A percentile compares a stretch with the other conserved stretches of the same genome.
These are phyloP conservation scores for Odontocerum albicorne DNA, from an alignment of 2,888 invertebrate genomes.

Conservation along the genomic window DNA sequence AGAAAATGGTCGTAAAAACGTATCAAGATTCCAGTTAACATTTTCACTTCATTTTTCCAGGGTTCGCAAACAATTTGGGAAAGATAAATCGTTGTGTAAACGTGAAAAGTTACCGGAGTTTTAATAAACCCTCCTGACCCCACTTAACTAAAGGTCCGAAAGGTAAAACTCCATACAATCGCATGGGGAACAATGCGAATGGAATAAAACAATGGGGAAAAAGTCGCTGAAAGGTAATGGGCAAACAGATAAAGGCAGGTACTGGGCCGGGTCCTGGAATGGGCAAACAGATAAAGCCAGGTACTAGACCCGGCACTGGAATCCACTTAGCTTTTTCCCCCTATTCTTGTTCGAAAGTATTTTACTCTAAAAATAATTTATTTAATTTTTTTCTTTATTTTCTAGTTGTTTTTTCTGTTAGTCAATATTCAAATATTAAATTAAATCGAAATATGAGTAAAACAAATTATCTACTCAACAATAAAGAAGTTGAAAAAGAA, in stretches of 20 bases:
- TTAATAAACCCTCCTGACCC: constrained; percentile 20
- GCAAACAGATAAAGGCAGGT: constrained; percentile 31
- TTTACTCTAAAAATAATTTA: not conserved
- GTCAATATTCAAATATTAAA: not conserved
- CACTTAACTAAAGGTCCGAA: constrained; percentile 4
- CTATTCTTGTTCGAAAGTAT: not conserved
- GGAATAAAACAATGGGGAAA: constrained; percentile 16
- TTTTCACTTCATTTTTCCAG: constrained; percentile 6
- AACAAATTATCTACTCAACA: too few species aligned
- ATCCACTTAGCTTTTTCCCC: constrained; percentile 7
- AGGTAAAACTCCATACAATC: constrained; percentile 6
- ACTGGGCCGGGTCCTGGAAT: too few species aligned
- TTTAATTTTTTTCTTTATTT: not conserved
- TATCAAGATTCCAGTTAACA: too few species aligned
- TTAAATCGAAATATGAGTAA: too few species aligned
- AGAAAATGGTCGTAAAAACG: too few species aligned
- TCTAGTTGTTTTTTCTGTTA: not conserved
- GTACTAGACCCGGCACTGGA: constrained; percentile 3
- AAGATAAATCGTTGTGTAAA: constrained; percentile 16
- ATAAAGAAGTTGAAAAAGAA: too few species aligned
- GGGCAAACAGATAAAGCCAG: constrained; percentile 26
- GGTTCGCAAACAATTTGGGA: not conserved
- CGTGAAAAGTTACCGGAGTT: constrained; percentile 13
- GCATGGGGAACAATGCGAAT: constrained; percentile 16
- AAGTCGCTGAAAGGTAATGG: constrained; percentile 17